Evolutionary conservation across 2,888 invertebrate species (phyloP).

Genomic region (Leuctra nigra): DNA sequence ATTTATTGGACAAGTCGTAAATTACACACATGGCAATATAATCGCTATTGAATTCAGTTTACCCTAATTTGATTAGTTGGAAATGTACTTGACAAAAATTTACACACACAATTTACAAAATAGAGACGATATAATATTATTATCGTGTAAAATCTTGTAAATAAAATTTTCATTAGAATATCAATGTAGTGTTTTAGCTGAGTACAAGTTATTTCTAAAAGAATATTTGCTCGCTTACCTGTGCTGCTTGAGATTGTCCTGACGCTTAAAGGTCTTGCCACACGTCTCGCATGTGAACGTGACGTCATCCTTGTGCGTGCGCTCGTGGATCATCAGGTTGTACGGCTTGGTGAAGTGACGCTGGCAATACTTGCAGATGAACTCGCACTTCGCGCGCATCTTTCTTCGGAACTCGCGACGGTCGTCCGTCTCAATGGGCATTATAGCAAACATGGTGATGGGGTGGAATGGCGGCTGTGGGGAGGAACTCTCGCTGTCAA

Average conservation of each 20-base stretch:
- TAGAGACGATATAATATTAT: background rate
- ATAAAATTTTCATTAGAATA: background rate
- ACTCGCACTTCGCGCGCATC: slow-evolving; percentile 93
- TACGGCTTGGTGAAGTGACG: slow-evolving; percentile 97
- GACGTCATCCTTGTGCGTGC: slow-evolving; percentile 96
- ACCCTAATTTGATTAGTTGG: background rate
- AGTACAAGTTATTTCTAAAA: background rate
- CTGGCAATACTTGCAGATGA: slow-evolving; percentile 97
- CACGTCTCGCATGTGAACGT: slow-evolving; percentile 97
- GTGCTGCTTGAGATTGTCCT: slow-evolving; percentile 93
- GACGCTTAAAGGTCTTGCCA: slow-evolving; percentile 95
- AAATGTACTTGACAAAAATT: background rate
- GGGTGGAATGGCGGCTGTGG: slow-evolving; percentile 29
- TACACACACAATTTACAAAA: background rate
- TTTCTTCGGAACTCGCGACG: slow-evolving; percentile 81
- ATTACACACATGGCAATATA: too few species aligned
- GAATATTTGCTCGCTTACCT: slow-evolving; percentile 51
- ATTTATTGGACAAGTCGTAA: too few species aligned
- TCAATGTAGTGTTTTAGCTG: background rate
- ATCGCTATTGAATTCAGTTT: too few species aligned
- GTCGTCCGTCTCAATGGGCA: slow-evolving; percentile 83
- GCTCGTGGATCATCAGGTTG: slow-evolving; percentile 97
- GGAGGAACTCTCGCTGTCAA: background rate
- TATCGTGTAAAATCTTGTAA: background rate
- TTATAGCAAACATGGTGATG: slow-evolving; percentile 80